Evolutionary conservation across 2,113 vertebrate species (phyloP).

Genomic region (Vombatus ursinus): DNA sequence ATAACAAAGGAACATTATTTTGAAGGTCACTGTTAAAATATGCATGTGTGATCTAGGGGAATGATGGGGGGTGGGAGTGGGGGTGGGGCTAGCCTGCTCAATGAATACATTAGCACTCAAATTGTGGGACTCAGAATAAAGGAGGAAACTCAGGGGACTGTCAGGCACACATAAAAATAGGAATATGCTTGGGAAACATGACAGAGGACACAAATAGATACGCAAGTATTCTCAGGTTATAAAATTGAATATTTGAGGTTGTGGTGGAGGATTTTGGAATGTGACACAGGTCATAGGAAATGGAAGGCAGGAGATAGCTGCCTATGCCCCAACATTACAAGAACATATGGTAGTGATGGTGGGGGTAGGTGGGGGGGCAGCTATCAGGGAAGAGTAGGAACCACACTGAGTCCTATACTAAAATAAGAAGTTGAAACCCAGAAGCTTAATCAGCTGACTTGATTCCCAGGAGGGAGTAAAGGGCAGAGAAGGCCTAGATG

Average conservation of each 20-base stretch:
- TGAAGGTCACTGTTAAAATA: background rate
- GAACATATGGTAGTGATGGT: background rate
- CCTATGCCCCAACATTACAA: background rate
- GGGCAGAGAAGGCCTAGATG: background rate
- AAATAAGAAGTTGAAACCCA: background rate
- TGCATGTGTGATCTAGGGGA: background rate
- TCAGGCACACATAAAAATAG: background rate
- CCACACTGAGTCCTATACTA: background rate
- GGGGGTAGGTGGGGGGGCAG: background rate
- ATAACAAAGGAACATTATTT: conserved; percentile 2
- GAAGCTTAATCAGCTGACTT: background rate
- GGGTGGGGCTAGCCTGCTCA: background rate
- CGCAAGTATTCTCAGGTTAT: background rate
- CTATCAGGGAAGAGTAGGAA: background rate
- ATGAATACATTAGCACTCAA: background rate
- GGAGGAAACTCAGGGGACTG: background rate
- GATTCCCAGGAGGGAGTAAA: background rate
- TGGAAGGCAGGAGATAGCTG: background rate
- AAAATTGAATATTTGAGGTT: background rate
- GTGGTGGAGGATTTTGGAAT: background rate
- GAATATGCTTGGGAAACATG: background rate
- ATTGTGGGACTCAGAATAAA: background rate
- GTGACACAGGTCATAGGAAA: background rate
- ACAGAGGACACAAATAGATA: background rate
- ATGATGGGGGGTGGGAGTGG: background rate